Conservation (phyloP, 2,113 vertebrate species). For the Cranoglanis bouderius region DNA sequence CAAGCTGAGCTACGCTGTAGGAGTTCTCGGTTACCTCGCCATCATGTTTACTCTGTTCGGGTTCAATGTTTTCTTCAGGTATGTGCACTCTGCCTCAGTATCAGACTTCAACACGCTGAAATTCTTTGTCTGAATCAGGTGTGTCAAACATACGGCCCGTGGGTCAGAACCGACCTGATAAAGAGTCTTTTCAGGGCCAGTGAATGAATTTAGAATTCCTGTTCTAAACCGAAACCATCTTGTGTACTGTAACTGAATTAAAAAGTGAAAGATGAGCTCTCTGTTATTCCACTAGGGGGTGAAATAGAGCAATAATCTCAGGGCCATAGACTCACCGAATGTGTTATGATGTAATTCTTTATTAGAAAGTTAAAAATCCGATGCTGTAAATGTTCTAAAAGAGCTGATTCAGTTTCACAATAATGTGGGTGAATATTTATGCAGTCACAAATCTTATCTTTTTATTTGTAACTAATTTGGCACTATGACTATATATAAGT, state of each 20-base stretch:
- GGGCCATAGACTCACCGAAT: neutral
- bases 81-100: neutral
- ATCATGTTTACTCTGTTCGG: constrained; percentile 78
- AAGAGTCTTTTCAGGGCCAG: neutral
- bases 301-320: neutral
- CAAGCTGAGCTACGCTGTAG: constrained; percentile 73
- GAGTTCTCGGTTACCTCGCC: constrained; percentile 71
- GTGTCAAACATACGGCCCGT: neutral
- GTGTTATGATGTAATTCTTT: neutral
- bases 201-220: neutral
- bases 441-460: neutral
- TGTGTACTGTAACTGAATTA: neutral
- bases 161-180: neutral
- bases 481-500: neutral
- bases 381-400: no score
- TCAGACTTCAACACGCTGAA: neutral
- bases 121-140: neutral
- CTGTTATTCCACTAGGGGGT: neutral
- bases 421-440: neutral
- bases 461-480: neutral
- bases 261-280: neutral
- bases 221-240: neutral
- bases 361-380: neutral
- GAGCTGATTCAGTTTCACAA: neutral
- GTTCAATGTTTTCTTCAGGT: constrained; percentile 78